A percentile compares a stretch with the other conserved stretches of the same genome.
Conservation (phyloP, 2,113 vertebrate genomes). For the Gambusia holbrooki region DNA sequence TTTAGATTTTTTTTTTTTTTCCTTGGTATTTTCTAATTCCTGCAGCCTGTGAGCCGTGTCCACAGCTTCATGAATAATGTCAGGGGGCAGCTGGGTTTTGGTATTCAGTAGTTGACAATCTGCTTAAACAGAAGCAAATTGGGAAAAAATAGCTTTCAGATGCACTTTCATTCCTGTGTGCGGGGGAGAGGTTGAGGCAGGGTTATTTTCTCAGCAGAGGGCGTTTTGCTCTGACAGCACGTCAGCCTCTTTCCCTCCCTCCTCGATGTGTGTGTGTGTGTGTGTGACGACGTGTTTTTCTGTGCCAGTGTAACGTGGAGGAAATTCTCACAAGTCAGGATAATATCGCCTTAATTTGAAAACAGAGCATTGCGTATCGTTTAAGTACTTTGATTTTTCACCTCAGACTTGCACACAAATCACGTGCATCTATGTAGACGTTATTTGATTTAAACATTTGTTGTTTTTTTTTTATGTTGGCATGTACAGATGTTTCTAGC, state of each 20-base stretch:
- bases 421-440: not conserved
- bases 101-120: slow-evolving; percentile 75
- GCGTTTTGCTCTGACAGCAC: slow-evolving; percentile 40
- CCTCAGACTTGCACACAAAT: not conserved
- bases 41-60: slow-evolving; percentile 38
- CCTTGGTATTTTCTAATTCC: slow-evolving; percentile 73
- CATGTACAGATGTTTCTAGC: not conserved
- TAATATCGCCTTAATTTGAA: not conserved
- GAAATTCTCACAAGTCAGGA: not conserved
- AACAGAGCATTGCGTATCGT: not conserved
- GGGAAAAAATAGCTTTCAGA: slow-evolving; percentile 73
- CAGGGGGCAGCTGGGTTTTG: slow-evolving; percentile 57
- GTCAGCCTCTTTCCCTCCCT: slow-evolving; percentile 23
- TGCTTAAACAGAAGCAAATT: slow-evolving; percentile 76
- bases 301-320: slow-evolving; percentile 6
- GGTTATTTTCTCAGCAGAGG: slow-evolving; percentile 67
- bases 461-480: not conserved
- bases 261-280: slow-evolving; percentile 25
- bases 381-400: not conserved
- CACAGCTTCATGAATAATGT: slow-evolving; percentile 67
- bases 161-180: slow-evolving; percentile 63
- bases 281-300: slow-evolving; percentile 27
- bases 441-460: not conserved
- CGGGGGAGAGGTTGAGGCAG: slow-evolving; percentile 42
- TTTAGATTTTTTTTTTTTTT: slow-evolving; percentile 71